Evolutionary conservation across 2,113 vertebrate species (phyloP), one percentile per base, ranked within the genome.

Genomic region (Nymphicus hollandicus): DNA sequence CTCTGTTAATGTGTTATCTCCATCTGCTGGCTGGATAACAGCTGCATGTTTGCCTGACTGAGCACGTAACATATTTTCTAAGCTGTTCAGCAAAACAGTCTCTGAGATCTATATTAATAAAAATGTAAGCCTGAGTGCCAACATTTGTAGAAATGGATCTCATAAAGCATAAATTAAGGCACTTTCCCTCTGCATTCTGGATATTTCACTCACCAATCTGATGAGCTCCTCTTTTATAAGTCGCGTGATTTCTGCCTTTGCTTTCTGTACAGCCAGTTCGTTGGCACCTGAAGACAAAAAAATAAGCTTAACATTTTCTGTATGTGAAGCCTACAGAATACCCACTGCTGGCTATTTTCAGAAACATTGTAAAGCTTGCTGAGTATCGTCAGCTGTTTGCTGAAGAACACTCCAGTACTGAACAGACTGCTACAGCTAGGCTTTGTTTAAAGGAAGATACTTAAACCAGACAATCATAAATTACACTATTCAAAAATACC

Each of bases 201-300:
- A 7, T 61, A 83, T 71, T 92, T 71, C 52, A 98, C 98, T 98
- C 97, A 99, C 99, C 98, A 99, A 96, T 98, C 99, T 98, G 96
- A 99, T 99, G 81, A 99, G 98, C 93, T 99, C 99, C 95, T 99
- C 99, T 97, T 99, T 99, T 97, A 99, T 99, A 89, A 99, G 98
- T 41, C 99, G 98, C 17, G 99, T 99, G 92, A 99, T 99, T 98
- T 99, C 99, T 17, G 99, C 99, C 96, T 99, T 99, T 43, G 99
- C 99, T 98, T 99, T 99, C 97, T 99, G 99, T 76, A 99, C 99
- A 93, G 99, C 99, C 97, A 99, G 94, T 95, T 99, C 99, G 74
- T 99, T 99, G 53, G 99, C 99, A 98, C 99, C 99, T 99, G 41
- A 31, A 71, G 81, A 82, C 47, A 81, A 84, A 85, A 61, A 74